These are phyloP conservation scores for Andrena cerasifolii DNA, from an alignment of 1,140 invertebrate genomes.

Conservation along the genomic window DNA sequence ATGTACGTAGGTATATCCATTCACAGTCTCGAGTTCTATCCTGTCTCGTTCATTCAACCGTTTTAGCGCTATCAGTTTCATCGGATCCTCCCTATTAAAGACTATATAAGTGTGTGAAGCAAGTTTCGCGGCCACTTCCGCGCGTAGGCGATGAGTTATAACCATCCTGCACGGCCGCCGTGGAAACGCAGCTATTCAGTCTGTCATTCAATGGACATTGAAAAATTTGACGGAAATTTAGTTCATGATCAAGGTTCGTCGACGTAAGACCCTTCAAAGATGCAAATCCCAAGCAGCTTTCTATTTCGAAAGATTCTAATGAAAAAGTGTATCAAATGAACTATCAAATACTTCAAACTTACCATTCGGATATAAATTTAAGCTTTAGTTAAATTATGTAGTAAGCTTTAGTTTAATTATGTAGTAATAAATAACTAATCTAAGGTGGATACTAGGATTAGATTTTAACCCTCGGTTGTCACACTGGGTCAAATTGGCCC, in stretches of 20 bases:
- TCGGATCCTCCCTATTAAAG: constrained; percentile 31
- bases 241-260: neutral
- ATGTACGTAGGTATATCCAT: neutral
- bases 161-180: constrained; percentile 58
- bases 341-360: too few species aligned
- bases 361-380: too few species aligned
- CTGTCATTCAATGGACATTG: neutral
- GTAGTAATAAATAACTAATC: neutral
- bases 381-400: too few species aligned
- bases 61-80: constrained; percentile 38
- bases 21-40: neutral
- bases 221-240: neutral
- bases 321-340: neutral
- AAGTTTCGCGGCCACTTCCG: constrained; percentile 36
- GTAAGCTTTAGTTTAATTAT: too few species aligned
- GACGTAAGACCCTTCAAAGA: neutral
- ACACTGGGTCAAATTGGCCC: too few species aligned
- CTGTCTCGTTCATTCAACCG: constrained; percentile 11
- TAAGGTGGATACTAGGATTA: neutral
- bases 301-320: neutral
- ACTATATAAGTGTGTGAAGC: constrained; percentile 1
- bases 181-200: constrained; percentile 14
- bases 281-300: neutral
- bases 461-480: too few species aligned
- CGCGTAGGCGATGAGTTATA: constrained; percentile 62